phyloP scores from a whole-genome alignment of 1,140 invertebrate genomes.

The Mactra quadrangularis region DNA sequence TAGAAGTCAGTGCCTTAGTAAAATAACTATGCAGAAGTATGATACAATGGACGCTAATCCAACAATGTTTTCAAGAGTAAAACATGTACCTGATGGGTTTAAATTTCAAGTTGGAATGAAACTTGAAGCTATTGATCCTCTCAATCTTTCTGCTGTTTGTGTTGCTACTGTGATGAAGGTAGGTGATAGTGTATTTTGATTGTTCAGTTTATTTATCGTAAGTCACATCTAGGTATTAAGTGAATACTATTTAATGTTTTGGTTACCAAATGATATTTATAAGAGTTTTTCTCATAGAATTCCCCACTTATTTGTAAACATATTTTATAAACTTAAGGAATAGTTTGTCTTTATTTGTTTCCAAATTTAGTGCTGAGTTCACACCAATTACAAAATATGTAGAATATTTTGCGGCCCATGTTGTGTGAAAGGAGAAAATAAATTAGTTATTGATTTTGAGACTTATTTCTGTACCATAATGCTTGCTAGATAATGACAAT shows the following conservation, averaged over 20 bases:
- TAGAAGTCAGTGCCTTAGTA: constrained; percentile 82
- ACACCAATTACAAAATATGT: no score
- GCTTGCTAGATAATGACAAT: no score
- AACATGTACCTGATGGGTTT: constrained; percentile 76
- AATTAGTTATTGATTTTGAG: no score
- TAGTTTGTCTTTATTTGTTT: no score
- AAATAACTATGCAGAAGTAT: constrained; percentile 84
- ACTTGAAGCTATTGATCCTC: constrained; percentile 97
- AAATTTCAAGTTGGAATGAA: constrained; percentile 96
- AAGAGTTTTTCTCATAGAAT: no score
- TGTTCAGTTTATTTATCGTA: not conserved
- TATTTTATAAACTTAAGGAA: no score
- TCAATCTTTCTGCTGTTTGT: constrained; percentile 97
- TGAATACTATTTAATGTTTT: not conserved
- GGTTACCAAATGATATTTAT: not conserved
- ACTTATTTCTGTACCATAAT: no score
- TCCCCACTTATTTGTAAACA: no score
- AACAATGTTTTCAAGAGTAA: constrained; percentile 88
- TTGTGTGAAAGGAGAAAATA: no score
- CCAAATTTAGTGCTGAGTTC: no score
- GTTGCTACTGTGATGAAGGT: constrained; percentile 96
- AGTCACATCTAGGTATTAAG: not conserved
- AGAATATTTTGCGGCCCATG: no score
- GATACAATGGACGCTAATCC: constrained; percentile 90
- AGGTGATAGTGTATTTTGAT: constrained; percentile 13